These are phyloP conservation scores for Ricordea florida DNA, from an alignment of 92 coral and sea anemone species.

Conservation along the genomic window DNA sequence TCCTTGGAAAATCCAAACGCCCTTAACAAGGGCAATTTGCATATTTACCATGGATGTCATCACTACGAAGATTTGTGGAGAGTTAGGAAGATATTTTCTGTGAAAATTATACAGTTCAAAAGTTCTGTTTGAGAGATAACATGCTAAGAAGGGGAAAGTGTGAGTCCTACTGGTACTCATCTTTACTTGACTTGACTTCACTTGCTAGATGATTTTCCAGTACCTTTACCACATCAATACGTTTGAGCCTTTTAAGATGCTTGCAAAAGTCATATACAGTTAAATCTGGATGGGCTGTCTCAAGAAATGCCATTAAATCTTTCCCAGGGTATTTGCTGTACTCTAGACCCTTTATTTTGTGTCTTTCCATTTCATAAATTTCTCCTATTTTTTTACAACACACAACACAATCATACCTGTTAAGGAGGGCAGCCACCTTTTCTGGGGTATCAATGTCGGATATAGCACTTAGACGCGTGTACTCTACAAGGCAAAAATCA, in stretches of 20 bases:
- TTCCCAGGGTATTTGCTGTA: background rate
- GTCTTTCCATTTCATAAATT: background rate
- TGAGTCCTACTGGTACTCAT: too few species aligned
- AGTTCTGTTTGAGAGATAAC: too few species aligned
- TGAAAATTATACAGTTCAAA: too few species aligned
- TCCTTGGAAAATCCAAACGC: too few species aligned
- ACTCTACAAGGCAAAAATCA: background rate
- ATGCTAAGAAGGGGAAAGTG: too few species aligned
- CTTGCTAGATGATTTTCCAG: background rate
- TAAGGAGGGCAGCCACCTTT: background rate
- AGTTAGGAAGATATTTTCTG: too few species aligned
- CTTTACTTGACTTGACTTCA: too few species aligned
- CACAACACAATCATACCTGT: background rate
- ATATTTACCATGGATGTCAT: too few species aligned
- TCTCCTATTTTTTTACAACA: background rate
- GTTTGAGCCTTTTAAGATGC: background rate
- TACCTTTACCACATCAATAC: constrained; percentile 3
- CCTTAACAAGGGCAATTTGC: too few species aligned
- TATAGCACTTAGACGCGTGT: background rate
- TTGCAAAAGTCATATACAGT: constrained; percentile 19
- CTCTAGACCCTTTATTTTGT: background rate
- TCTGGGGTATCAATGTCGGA: background rate
- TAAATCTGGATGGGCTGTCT: background rate
- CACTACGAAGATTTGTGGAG: too few species aligned
- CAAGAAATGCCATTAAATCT: background rate